Conservation (phyloP, 2,113 vertebrate species). For the Hucho hucho region DNA sequence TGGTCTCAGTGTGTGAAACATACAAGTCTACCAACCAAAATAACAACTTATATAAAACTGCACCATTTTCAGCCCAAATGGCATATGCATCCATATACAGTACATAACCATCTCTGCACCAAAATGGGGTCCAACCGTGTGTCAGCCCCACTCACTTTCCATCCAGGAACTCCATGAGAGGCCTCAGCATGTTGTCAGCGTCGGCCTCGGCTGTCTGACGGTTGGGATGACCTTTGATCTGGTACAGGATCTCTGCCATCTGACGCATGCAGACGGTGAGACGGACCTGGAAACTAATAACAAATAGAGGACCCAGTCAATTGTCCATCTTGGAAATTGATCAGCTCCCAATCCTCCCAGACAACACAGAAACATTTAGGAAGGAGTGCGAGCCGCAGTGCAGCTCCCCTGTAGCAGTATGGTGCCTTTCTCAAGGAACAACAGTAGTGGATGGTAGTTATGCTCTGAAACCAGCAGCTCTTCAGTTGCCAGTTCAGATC, state of each 20-base stretch:
- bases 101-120: not conserved
- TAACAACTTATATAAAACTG: not conserved
- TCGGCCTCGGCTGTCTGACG: constrained; percentile 88
- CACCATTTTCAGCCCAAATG: not conserved
- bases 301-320: not conserved
- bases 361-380: too few relatives aligned
- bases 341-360: too few relatives aligned
- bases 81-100: not conserved
- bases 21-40: not conserved
- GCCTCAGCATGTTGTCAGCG: constrained; percentile 86
- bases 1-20: too few relatives aligned
- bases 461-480: too few relatives aligned
- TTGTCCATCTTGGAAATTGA: too few relatives aligned
- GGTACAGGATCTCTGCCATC: constrained; percentile 90
- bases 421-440: too few relatives aligned
- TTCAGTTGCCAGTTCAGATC: too few relatives aligned
- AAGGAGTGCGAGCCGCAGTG: too few relatives aligned
- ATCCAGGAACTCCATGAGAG: constrained; percentile 97
- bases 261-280: constrained; percentile 89
- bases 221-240: constrained; percentile 90
- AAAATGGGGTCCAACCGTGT: not conserved
- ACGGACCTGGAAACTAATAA: constrained; percentile 83
- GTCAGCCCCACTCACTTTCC: constrained; percentile 80
- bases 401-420: too few relatives aligned
- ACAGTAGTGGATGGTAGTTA: too few relatives aligned